phyloP scores from a whole-genome alignment of 92 coral and sea anemone genomes.

The Scolanthus callimorphus region DNA sequence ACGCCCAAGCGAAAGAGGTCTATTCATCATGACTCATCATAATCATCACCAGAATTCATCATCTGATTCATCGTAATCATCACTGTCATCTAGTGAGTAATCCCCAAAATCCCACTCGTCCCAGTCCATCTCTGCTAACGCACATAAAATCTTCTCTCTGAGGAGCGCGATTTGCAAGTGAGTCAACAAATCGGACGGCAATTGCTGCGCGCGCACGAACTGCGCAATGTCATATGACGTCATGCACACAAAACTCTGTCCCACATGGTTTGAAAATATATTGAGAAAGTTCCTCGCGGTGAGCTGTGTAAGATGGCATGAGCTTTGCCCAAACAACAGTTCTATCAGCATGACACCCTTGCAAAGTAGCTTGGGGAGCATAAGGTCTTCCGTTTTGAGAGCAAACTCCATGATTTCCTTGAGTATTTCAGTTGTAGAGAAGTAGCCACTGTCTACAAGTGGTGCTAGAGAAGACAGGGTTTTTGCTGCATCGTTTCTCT shows the following conservation, averaged over 20 bases:
- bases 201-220: slow-evolving; percentile 34
- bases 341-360: slow-evolving; percentile 37
- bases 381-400: slow-evolving; percentile 20
- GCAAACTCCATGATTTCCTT: slow-evolving; percentile 66
- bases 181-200: slow-evolving; percentile 54
- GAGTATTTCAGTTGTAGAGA: slow-evolving; percentile 51
- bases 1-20: no score
- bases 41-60: slow-evolving; percentile 69
- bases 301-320: slow-evolving; percentile 56
- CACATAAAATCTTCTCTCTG: slow-evolving; percentile 56
- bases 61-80: slow-evolving; percentile 74
- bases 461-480: slow-evolving; percentile 31
- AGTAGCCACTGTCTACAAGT: slow-evolving; percentile 64
- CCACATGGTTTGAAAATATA: slow-evolving; percentile 6
- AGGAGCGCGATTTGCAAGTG: slow-evolving; percentile 65
- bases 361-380: slow-evolving; percentile 33
- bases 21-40: slow-evolving; percentile 70
- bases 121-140: slow-evolving; percentile 68
- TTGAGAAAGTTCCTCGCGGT: slow-evolving; percentile 52
- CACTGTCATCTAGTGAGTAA: slow-evolving; percentile 56
- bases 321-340: slow-evolving; percentile 54
- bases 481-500: slow-evolving; percentile 26
- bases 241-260: slow-evolving; percentile 34
- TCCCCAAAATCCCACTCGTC: slow-evolving; percentile 73
- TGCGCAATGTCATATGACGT: slow-evolving; percentile 34